These are phyloP conservation scores for Neogobius melanostomus DNA, from an alignment of 2,113 vertebrate genomes.

Conservation along the genomic window DNA sequence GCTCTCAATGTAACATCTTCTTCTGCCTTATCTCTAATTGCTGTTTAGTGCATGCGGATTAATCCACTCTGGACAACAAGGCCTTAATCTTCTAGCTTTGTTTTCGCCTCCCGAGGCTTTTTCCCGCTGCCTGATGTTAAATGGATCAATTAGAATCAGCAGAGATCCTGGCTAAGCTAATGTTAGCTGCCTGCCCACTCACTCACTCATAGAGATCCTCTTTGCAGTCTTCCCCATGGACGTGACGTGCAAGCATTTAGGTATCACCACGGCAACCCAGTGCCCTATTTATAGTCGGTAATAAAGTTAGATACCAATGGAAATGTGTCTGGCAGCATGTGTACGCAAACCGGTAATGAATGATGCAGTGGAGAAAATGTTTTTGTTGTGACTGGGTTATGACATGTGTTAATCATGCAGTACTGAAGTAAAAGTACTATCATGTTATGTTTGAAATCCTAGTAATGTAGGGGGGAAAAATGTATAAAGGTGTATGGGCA, in stretches of 20 bases:
- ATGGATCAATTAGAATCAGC: slow-evolving; percentile 55
- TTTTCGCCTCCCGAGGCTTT: slow-evolving; percentile 14
- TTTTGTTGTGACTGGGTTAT: slow-evolving; percentile 20
- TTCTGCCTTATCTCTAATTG: background rate
- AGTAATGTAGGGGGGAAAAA: no score
- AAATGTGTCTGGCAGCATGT: slow-evolving; percentile 33
- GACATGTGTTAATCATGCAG: slow-evolving; percentile 13
- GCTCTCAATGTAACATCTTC: slow-evolving; percentile 5
- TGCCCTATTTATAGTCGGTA: slow-evolving; percentile 52
- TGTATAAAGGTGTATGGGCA: no score
- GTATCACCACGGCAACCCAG: slow-evolving; percentile 48
- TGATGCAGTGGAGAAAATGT: slow-evolving; percentile 14
- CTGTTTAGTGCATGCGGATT: slow-evolving; percentile 6
- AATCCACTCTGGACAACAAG: background rate
- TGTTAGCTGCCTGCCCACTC: slow-evolving; percentile 47
- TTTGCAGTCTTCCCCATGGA: slow-evolving; percentile 31
- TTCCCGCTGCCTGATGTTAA: slow-evolving; percentile 36
- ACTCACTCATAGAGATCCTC: slow-evolving; percentile 28
- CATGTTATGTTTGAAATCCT: no score
- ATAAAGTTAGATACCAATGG: slow-evolving; percentile 41
- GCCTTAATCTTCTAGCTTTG: slow-evolving; percentile 9
- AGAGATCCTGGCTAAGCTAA: slow-evolving; percentile 48
- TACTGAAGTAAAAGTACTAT: background rate
- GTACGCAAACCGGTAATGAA: slow-evolving; percentile 23
- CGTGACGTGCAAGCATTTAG: slow-evolving; percentile 22